Percentiles rank a stretch among this genome's conserved stretches.
These are phyloP conservation scores for Elephantulus edwardii DNA, from an alignment of 2,113 vertebrate genomes.

Conservation along the genomic window DNA sequence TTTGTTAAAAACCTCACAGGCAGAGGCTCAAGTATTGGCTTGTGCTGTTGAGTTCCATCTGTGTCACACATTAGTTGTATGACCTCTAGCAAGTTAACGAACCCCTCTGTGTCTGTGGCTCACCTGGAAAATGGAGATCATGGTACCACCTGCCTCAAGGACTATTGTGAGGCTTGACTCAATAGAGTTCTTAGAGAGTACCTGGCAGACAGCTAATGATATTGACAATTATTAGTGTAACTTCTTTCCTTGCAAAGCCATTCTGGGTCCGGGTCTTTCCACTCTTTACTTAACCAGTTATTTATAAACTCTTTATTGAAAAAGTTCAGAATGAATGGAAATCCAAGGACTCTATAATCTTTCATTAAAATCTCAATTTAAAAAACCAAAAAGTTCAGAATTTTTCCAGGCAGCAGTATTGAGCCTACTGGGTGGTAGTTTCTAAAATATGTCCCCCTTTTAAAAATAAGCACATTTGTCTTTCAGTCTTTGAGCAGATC, in stretches of 20 bases:
- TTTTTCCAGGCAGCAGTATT: background rate
- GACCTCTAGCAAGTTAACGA: no score
- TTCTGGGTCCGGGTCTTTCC: background rate
- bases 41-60: background rate
- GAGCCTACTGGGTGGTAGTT: background rate
- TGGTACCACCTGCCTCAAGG: background rate
- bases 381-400: background rate
- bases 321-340: background rate
- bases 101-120: background rate
- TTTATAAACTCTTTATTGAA: background rate
- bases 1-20: background rate
- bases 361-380: no score
- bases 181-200: background rate
- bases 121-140: background rate
- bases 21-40: background rate
- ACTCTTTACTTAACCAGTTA: background rate
- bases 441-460: background rate
- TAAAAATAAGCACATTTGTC: background rate
- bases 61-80: no score
- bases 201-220: background rate
- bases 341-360: no score
- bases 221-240: background rate
- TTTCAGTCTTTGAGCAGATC: background rate
- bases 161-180: background rate
- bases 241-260: background rate